Base-by-base conservation (phyloP, 2,113 vertebrate genomes). In the Tricholaema leucomelas region DNA sequence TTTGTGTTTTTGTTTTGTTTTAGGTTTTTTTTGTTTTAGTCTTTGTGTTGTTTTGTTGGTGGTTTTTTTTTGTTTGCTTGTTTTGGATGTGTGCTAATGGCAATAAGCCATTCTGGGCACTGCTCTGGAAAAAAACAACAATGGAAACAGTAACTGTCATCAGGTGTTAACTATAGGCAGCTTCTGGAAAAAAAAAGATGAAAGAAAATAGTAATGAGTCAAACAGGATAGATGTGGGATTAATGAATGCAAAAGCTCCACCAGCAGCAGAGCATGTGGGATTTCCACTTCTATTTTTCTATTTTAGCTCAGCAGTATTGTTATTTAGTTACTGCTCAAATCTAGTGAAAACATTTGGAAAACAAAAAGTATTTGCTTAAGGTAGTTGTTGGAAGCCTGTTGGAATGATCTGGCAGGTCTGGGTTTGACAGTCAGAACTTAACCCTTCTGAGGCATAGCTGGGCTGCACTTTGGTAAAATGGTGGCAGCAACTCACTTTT, bases 111-210 rank as follows among this genome's bases (percentile, higher is more conserved):
- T 84, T 86, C 69, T 79, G 50, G 24, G n/a, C 28, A 54, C 16
- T 46, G 14, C 4, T 40, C 12, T 91, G 59, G 59, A 81, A 88
- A 73, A 73, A n/a, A 90, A 9, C 42, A 88, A 55, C 66, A 88
- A 17, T 94, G 85, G 95, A 95, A 96, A 95, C 7, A 94, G 81
- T 63, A 96, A 86, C 83, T 79, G 9, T 61, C 35, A 84, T 75
- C 38, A 87, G 12, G 6, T 2, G 0, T 59, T 59, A 86, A 85
- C 71, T 87, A 15, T 27, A 73, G 44, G 77, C 58, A 94, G 31
- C 15, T 28, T 30, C 14, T 92, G 81, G 92, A 93, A 92, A 94
- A 48, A 48, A 92, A 92, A 86, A 44, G 65, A 54, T 33, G 21
- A 75, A 79, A 75, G 35, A 78, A 90, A 88, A 87, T 38, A 86